phyloP scores from a whole-genome alignment of 2,888 invertebrate genomes.

The Eupithecia pulchellata region DNA sequence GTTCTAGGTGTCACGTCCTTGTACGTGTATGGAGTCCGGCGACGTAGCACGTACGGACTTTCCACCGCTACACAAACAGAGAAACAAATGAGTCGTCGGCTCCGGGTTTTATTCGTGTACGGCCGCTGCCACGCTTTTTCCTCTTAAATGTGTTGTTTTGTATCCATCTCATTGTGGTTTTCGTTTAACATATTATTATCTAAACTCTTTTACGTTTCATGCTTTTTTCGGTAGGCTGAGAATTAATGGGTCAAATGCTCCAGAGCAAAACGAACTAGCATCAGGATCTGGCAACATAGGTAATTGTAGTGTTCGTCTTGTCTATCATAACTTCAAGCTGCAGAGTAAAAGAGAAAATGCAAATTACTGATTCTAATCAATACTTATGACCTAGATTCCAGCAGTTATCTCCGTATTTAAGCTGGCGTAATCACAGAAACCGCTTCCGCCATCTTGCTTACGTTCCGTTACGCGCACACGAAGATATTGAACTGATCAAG shows the following conservation, averaged over 20 bases:
- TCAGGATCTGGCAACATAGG: background rate
- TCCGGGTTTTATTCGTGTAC: constrained; percentile 50
- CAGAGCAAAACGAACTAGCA: background rate
- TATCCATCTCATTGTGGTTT: constrained; percentile 15
- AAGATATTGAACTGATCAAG: constrained; percentile 56
- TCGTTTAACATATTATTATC: constrained; percentile 15
- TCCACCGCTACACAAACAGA: constrained; percentile 65
- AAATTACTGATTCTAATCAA: constrained; percentile 14
- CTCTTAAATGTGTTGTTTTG: constrained; percentile 33
- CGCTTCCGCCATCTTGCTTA: constrained; percentile 54
- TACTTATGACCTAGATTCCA: constrained; percentile 24
- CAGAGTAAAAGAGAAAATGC: constrained; percentile 8
- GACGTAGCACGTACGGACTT: constrained; percentile 68
- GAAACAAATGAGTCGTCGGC: constrained; percentile 59
- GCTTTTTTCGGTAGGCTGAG: constrained; percentile 4
- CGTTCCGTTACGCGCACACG: constrained; percentile 65
- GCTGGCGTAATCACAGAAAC: constrained; percentile 44
- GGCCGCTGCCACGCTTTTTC: constrained; percentile 31
- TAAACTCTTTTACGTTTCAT: constrained; percentile 11
- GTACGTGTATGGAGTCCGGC: constrained; percentile 68
- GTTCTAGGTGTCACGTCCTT: constrained; percentile 75
- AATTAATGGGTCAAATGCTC: background rate
- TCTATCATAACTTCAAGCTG: constrained; percentile 1
- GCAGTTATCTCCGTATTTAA: constrained; percentile 29
- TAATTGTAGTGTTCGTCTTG: background rate